Base-by-base conservation (phyloP, 2,888 invertebrate genomes). In the Phania funesta region DNA sequence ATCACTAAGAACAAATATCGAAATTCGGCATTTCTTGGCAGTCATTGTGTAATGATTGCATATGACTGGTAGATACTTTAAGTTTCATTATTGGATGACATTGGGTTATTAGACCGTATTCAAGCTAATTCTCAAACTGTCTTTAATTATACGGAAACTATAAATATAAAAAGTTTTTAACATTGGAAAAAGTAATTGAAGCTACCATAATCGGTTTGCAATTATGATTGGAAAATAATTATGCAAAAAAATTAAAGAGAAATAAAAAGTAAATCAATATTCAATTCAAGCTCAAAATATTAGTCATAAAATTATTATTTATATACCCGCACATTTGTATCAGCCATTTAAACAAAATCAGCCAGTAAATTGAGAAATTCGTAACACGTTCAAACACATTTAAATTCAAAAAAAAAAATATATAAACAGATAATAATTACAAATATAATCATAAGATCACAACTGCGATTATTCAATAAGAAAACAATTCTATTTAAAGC, bases 371-470 rank as follows among this genome's bases (percentile, higher is more conserved):
- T 56, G 8, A 11, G 0, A 48, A 56, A 80, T 80, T 68, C 68
- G 13, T 44, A 68, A 38, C 62, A 64, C 74, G 38, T 75, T 56
- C n/a, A 22, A 8, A 22, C 18, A 52, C 35, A 76, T 29, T 50
- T 32, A 44, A 38, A 41, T 32, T 20, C n/a, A 11, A 13, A 62
- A 48, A 62, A 54, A 5, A 35, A 67, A 44, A 67, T 67, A 58
- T 67, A 16, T 50, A 58, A 75, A 24, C 41, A 18, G 41, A 68
- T 65, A 68, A 50, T 18, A 67, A 74, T 35, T 56, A 54, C 60
- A 67, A 60, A 70, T 46, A 50, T n/a, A 67, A 76, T 81, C 76
- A 71, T 44, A 76, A 80, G 76, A 80, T 76, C 80, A 71, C 64
- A 67, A 65, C 50, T 41, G 8, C 11, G 24, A 41, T 62, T 16